Evolutionary conservation across 2,888 invertebrate genomes (phyloP).

Genomic region (Panzeria rudis): DNA sequence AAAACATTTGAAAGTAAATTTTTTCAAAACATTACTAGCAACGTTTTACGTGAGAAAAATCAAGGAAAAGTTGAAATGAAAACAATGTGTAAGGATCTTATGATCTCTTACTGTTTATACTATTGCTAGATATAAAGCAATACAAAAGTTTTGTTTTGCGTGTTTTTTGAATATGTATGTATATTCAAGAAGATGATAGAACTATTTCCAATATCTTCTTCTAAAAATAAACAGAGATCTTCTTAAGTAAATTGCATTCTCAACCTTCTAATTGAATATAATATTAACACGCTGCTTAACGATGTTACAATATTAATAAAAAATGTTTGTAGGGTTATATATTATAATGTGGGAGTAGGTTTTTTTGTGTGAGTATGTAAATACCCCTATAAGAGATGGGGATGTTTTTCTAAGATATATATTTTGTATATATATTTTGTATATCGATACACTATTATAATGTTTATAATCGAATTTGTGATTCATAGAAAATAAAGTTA

Average conservation of each 20-base stretch:
- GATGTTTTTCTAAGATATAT: slow-evolving; percentile 7
- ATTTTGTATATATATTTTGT: slow-evolving; percentile 3
- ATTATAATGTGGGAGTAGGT: slow-evolving; percentile 23
- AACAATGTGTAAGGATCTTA: background rate
- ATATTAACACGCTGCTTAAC: too few species aligned
- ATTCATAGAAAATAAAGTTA: slow-evolving; percentile 4
- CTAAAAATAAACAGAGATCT: too few species aligned
- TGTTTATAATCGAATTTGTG: slow-evolving; percentile 41
- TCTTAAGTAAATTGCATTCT: too few species aligned
- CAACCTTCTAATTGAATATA: too few species aligned
- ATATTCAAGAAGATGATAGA: too few species aligned
- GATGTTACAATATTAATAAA: too few species aligned
- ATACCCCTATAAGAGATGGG: background rate
- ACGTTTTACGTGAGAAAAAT: too few species aligned
- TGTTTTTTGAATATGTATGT: too few species aligned
- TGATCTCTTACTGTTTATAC: background rate
- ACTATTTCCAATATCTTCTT: too few species aligned
- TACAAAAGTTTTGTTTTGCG: background rate
- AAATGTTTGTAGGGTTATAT: slow-evolving; percentile 8
- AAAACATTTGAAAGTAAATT: background rate
- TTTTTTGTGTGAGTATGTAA: background rate
- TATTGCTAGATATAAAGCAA: background rate
- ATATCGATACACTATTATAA: slow-evolving; percentile 43
- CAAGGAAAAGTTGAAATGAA: too few species aligned
- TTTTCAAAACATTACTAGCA: background rate